Conservation (phyloP, 1,140 invertebrate species). For the Proales similis region DNA sequence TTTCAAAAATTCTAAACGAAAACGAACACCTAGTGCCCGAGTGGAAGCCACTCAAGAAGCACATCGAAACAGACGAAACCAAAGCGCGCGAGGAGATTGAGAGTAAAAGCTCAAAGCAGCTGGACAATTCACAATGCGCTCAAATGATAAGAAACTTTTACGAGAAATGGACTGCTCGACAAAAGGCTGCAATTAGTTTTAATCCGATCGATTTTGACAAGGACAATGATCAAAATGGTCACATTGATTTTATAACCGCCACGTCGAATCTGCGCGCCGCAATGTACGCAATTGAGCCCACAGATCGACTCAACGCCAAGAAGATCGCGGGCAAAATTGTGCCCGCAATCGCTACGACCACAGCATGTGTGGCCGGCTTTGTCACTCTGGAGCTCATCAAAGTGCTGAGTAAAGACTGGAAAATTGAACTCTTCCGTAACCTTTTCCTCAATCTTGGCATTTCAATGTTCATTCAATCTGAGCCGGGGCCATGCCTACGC, state of each 20-base stretch:
- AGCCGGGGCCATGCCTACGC: conserved; percentile 57
- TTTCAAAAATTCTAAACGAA: conserved; percentile 80
- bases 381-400: conserved; percentile 38
- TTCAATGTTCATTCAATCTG: background rate
- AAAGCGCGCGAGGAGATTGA: conserved; percentile 85
- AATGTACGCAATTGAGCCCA: conserved; percentile 50
- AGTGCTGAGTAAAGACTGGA: conserved; percentile 7
- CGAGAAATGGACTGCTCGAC: background rate
- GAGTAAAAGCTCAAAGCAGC: conserved; percentile 34
- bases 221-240: conserved; percentile 51
- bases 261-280: conserved; percentile 45
- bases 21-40: background rate
- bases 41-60: conserved; percentile 23
- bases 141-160: conserved; percentile 6
- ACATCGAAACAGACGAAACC: conserved; percentile 66
- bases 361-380: conserved; percentile 49
- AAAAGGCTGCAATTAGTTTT: conserved; percentile 41
- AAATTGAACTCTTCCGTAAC: conserved; percentile 15
- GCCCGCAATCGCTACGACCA: conserved; percentile 52
- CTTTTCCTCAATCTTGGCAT: conserved; percentile 27
- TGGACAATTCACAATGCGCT: conserved; percentile 4
- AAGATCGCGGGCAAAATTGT: conserved; percentile 50
- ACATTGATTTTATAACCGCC: conserved; percentile 51
- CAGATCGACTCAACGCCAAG: conserved; percentile 48
- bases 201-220: conserved; percentile 49